Percentiles rank a stretch among this genome's conserved stretches.
These are phyloP conservation scores for Aphodius granarius DNA, from an alignment of 2,888 invertebrate genomes.

Conservation along the genomic window DNA sequence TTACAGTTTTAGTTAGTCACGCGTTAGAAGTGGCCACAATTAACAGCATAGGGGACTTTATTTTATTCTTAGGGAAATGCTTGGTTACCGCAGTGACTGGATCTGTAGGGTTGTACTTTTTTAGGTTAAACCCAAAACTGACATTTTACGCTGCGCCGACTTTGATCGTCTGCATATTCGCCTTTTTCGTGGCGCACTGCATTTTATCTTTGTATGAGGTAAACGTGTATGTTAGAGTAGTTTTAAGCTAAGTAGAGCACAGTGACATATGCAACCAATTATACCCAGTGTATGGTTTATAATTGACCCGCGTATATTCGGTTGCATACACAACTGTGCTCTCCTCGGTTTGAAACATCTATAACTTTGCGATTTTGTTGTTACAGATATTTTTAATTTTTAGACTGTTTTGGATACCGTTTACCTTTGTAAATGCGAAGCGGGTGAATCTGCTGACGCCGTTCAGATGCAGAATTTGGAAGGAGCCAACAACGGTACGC, in stretches of 20 bases:
- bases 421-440: constrained; percentile 91
- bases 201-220: constrained; percentile 94
- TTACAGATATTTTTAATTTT: constrained; percentile 15
- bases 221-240: constrained; percentile 40
- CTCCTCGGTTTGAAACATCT: no score
- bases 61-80: constrained; percentile 85
- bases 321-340: no score
- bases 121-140: constrained; percentile 71
- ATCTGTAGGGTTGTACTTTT: constrained; percentile 73
- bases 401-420: constrained; percentile 94
- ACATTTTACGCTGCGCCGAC: constrained; percentile 87
- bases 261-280: no score
- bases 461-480: constrained; percentile 84
- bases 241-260: background rate
- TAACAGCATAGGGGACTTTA: constrained; percentile 91
- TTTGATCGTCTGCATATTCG: constrained; percentile 78
- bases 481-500: constrained; percentile 50
- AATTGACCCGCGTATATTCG: no score
- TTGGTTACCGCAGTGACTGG: constrained; percentile 84
- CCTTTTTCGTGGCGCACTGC: constrained; percentile 92
- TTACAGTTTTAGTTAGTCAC: constrained; percentile 80
- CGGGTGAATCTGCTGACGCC: constrained; percentile 77
- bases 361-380: background rate
- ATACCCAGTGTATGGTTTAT: no score
- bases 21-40: constrained; percentile 87